phyloP scores from a whole-genome alignment of 2,797 vertebrate species.

The Alosa sapidissima region DNA sequence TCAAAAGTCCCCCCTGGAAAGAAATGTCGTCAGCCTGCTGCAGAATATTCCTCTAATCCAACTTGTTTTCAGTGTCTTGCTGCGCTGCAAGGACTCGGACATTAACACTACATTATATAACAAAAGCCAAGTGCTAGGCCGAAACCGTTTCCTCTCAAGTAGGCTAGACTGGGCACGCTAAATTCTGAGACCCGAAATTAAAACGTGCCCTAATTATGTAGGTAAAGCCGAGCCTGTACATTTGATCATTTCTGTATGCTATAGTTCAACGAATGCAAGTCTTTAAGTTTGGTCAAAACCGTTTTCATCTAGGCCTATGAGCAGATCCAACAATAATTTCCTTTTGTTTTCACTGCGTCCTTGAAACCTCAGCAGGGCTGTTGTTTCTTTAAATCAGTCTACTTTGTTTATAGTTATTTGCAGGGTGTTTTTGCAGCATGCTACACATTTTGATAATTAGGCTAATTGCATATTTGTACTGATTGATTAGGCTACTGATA shows the following conservation, averaged over 20 bases:
- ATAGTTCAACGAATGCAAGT: too few species aligned
- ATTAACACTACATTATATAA: conserved; percentile 73
- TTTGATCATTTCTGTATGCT: too few species aligned
- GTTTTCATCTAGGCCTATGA: too few species aligned
- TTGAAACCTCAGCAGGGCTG: too few species aligned
- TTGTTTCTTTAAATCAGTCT: too few species aligned
- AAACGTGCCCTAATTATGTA: too few species aligned
- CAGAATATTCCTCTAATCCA: conserved; percentile 71
- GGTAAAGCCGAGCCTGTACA: too few species aligned
- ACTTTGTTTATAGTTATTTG: too few species aligned
- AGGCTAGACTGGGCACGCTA: conserved; percentile 23
- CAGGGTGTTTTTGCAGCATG: not conserved
- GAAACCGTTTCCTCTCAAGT: conserved; percentile 57
- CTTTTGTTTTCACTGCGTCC: too few species aligned
- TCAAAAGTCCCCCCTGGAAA: conserved; percentile 32
- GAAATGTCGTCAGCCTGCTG: conserved; percentile 53
- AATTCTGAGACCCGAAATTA: too few species aligned
- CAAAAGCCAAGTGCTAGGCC: conserved; percentile 65
- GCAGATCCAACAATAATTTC: too few species aligned
- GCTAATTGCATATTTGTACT: not conserved
- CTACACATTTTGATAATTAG: not conserved
- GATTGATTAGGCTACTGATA: conserved; percentile 19
- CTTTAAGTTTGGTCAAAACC: too few species aligned
- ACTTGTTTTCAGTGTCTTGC: conserved; percentile 80
- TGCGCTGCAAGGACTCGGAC: conserved; percentile 66